Conservation (phyloP, 1,140 invertebrate genomes). For the Zelostemma sp. region DNA sequence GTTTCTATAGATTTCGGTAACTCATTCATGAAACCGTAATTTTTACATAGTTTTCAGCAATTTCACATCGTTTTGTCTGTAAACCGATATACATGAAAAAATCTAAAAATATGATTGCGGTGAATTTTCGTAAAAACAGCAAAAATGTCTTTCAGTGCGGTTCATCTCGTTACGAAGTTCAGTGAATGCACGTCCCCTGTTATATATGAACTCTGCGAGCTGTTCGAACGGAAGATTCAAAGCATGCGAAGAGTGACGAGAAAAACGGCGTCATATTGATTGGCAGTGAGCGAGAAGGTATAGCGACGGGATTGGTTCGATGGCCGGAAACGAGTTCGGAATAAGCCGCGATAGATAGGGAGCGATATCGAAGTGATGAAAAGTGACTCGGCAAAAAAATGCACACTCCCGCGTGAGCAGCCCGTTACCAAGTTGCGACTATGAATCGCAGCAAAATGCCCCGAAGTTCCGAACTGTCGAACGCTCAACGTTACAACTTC, state of each 20-base stretch:
- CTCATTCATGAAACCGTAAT: no score
- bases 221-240: conserved; percentile 36
- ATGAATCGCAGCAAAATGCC: conserved; percentile 47
- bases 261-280: conserved; percentile 55
- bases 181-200: not conserved
- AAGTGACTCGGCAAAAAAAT: conserved; percentile 62
- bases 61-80: no score
- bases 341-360: conserved; percentile 51
- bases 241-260: conserved; percentile 44
- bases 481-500: conserved; percentile 44
- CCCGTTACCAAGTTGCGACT: conserved; percentile 36
- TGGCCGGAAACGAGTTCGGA: conserved; percentile 57
- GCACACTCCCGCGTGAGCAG: conserved; percentile 32
- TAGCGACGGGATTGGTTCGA: conserved; percentile 52
- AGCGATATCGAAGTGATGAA: conserved; percentile 58
- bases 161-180: no score
- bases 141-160: no score
- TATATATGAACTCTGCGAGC: conserved; percentile 18
- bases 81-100: no score
- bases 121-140: no score
- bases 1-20: no score
- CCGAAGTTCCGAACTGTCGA: conserved; percentile 44
- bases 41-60: no score
- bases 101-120: no score
- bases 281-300: conserved; percentile 36